Conservation (phyloP, 2,888 invertebrate species). For the Cremastinae sp. region DNA sequence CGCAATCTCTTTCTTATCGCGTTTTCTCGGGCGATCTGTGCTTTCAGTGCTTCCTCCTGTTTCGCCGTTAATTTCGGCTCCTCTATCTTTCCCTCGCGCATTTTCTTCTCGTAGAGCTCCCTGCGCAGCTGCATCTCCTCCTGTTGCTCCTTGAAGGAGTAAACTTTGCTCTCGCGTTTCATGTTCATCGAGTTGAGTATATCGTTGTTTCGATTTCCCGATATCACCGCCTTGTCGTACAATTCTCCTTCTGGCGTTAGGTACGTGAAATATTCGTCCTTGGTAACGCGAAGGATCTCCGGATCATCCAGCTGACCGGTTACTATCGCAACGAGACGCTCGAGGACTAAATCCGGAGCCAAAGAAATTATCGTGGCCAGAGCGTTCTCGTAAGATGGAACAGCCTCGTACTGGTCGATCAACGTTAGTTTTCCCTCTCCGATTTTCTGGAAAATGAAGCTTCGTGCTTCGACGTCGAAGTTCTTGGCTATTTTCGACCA, state of each 20-base stretch:
- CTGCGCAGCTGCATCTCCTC: slow-evolving; percentile 96
- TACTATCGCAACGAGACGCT: slow-evolving; percentile 84
- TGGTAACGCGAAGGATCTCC: slow-evolving; percentile 86
- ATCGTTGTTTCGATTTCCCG: slow-evolving; percentile 82
- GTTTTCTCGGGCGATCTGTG: slow-evolving; percentile 92
- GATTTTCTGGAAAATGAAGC: slow-evolving; percentile 83
- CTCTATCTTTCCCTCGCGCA: slow-evolving; percentile 89
- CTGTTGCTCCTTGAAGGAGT: slow-evolving; percentile 97
- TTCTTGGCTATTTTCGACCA: slow-evolving; percentile 86
- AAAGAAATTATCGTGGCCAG: slow-evolving; percentile 86
- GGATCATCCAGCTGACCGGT: slow-evolving; percentile 84
- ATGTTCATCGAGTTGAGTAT: slow-evolving; percentile 86
- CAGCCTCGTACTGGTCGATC: slow-evolving; percentile 82
- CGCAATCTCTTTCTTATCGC: slow-evolving; percentile 87
- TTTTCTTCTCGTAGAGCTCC: slow-evolving; percentile 94
- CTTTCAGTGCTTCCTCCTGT: slow-evolving; percentile 94
- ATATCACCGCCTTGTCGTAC: slow-evolving; percentile 92
- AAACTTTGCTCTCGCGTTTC: slow-evolving; percentile 97
- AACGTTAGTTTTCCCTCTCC: slow-evolving; percentile 84
- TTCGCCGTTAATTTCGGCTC: slow-evolving; percentile 89
- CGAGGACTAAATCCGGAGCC: slow-evolving; percentile 85
- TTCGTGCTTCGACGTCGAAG: slow-evolving; percentile 82
- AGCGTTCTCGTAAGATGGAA: slow-evolving; percentile 86
- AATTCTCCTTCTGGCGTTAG: slow-evolving; percentile 94
- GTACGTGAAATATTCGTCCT: slow-evolving; percentile 90